A percentile compares a stretch with the other conserved stretches of the same genome.
Evolutionary conservation across 1,140 invertebrate genomes (phyloP).

Genomic region (Anoplophora glabripennis): DNA sequence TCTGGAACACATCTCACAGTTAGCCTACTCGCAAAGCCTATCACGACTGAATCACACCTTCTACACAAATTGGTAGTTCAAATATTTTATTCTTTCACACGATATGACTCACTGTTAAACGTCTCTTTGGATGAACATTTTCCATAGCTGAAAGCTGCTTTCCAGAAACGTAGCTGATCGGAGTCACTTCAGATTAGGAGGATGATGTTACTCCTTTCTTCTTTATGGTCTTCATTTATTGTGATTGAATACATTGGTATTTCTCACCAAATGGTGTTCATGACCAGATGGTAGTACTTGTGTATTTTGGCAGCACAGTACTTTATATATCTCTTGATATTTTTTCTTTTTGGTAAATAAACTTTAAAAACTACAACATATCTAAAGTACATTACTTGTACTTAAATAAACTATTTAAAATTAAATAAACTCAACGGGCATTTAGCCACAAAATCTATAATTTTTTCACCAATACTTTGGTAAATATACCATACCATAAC

Average conservation of each 20-base stretch:
- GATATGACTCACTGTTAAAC: neutral
- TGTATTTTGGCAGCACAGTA: neutral
- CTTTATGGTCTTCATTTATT: no score
- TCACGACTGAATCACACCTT: slow-evolving; percentile 2
- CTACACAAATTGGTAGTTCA: slow-evolving; percentile 14
- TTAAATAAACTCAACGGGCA: slow-evolving; percentile 24
- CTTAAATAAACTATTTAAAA: slow-evolving; percentile 30
- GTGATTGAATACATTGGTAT: slow-evolving; percentile 14
- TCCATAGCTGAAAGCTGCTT: neutral
- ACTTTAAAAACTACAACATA: slow-evolving; percentile 24
- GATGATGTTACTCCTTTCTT: slow-evolving; percentile 1
- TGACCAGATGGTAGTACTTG: no score
- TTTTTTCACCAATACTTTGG: slow-evolving; percentile 36
- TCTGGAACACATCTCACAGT: slow-evolving; percentile 20
- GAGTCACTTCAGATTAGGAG: neutral
- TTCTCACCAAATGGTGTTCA: slow-evolving; percentile 16
- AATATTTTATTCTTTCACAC: slow-evolving; percentile 1
- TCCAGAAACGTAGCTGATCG: slow-evolving; percentile 10
- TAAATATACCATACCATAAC: slow-evolving; percentile 48
- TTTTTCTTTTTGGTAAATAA: slow-evolving; percentile 23
- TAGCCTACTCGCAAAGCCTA: slow-evolving; percentile 3
- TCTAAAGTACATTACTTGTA: slow-evolving; percentile 33
- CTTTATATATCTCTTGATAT: no score
- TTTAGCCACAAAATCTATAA: slow-evolving; percentile 10
- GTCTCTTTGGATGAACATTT: neutral